Conservation (phyloP, 2,113 vertebrate species). For the Bettongia penicillata region DNA sequence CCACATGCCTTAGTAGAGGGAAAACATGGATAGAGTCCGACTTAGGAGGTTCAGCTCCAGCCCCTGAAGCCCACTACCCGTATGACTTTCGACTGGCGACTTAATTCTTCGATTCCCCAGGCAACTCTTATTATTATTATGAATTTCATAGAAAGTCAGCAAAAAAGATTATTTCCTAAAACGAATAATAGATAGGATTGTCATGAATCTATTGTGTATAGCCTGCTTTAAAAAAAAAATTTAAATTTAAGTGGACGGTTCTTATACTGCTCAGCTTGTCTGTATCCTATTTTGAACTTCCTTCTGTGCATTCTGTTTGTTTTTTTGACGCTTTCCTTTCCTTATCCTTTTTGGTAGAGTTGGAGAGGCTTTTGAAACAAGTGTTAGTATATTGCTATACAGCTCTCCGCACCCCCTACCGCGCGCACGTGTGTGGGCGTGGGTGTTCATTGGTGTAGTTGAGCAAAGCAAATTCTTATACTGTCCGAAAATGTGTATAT, state of each 20-base stretch:
- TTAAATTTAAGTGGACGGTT: neutral
- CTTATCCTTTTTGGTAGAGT: neutral
- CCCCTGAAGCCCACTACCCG: neutral
- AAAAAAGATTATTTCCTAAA: neutral
- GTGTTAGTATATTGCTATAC: neutral
- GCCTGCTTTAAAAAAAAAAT: neutral
- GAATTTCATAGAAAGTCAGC: neutral
- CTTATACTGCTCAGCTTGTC: neutral
- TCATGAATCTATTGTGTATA: neutral
- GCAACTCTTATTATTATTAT: neutral
- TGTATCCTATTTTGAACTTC: too few species aligned
- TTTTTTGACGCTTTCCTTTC: neutral
- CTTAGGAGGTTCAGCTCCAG: neutral
- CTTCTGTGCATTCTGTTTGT: too few species aligned
- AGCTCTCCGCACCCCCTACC: neutral
- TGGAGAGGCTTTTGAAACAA: neutral
- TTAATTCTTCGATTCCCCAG: neutral
- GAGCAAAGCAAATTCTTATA: neutral
- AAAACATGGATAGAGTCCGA: neutral
- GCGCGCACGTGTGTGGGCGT: too few species aligned
- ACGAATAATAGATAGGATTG: neutral
- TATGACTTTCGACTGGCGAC: neutral
- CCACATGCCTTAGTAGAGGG: neutral
- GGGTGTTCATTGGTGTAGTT: neutral
- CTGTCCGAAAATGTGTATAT: neutral